Percentiles rank a stretch among this genome's conserved stretches.
phyloP scores from a whole-genome alignment of 2,113 vertebrate genomes.

The Macrotus californicus region DNA sequence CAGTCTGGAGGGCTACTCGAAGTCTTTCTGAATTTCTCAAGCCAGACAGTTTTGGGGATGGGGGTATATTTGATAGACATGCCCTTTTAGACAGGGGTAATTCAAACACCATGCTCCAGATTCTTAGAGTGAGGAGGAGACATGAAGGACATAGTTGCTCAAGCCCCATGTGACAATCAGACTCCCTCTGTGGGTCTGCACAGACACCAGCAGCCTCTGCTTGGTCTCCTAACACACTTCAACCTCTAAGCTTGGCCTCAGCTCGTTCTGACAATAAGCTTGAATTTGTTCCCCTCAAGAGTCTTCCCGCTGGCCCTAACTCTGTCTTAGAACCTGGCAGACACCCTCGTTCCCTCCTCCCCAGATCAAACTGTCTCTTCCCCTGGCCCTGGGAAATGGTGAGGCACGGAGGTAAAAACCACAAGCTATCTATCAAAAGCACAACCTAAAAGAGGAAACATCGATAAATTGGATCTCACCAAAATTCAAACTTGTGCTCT shows the following conservation, averaged over 20 bases:
- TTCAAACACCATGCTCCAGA: neutral
- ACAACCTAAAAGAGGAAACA: neutral
- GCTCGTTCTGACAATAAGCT: neutral
- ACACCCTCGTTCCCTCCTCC: neutral
- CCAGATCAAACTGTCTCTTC: neutral
- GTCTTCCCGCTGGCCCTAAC: neutral
- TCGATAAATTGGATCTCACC: neutral
- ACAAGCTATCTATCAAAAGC: neutral
- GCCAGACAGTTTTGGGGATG: neutral
- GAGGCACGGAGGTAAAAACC: neutral
- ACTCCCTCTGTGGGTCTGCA: neutral
- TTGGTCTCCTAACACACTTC: neutral
- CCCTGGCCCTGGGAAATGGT: neutral
- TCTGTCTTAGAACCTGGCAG: neutral
- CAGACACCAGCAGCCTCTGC: neutral
- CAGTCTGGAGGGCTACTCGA: neutral
- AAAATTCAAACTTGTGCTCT: neutral
- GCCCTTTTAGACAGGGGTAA: neutral
- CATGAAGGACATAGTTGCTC: fast-evolving
- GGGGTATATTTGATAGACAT: neutral
- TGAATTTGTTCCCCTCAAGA: neutral
- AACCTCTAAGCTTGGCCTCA: neutral
- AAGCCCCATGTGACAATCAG: neutral
- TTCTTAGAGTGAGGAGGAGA: neutral
- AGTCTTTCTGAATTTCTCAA: neutral